A percentile compares a stretch with the other conserved stretches of the same genome.
These are phyloP conservation scores for Seriola quinqueradiata DNA, from an alignment of 2,113 vertebrate species.

Conservation along the genomic window DNA sequence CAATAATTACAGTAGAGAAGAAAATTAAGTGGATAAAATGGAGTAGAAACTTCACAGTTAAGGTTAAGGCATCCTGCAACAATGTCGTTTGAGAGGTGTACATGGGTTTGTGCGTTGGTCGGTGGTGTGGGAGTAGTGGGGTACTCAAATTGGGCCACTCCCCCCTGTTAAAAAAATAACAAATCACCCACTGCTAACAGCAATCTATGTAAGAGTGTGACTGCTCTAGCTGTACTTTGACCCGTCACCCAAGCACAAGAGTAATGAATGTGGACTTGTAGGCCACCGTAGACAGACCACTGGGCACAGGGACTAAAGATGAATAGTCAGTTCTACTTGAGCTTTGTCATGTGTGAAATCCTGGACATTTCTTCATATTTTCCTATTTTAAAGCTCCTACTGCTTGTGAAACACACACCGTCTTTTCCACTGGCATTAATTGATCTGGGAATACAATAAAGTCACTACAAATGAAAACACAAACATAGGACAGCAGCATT, in stretches of 20 bases:
- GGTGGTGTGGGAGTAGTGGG: too few species aligned
- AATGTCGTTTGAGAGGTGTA: too few species aligned
- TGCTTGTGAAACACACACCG: neutral
- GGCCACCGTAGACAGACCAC: conserved; percentile 4
- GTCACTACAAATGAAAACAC: conserved; percentile 53
- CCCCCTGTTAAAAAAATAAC: too few species aligned
- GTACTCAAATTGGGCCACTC: too few species aligned
- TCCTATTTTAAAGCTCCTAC: conserved; percentile 15
- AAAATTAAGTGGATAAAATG: too few species aligned
- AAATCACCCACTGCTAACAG: neutral
- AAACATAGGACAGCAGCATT: conserved; percentile 46
- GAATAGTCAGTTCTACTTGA: conserved; percentile 13
- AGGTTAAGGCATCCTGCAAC: too few species aligned
- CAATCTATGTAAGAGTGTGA: conserved; percentile 34
- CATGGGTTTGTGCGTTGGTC: too few species aligned
- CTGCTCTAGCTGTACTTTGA: conserved; percentile 26
- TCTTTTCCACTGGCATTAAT: neutral
- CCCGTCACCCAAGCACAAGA: conserved; percentile 29
- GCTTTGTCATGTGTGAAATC: conserved; percentile 44
- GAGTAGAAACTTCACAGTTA: too few species aligned
- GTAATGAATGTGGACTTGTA: conserved; percentile 34
- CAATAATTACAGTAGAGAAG: too few species aligned
- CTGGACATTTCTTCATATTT: conserved; percentile 12
- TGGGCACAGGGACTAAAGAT: conserved; percentile 19
- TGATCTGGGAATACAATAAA: conserved; percentile 41